Percentiles rank a stretch among this genome's conserved stretches.
Conservation (phyloP, 2,113 vertebrate genomes). For the Leptobrachium leishanense region DNA sequence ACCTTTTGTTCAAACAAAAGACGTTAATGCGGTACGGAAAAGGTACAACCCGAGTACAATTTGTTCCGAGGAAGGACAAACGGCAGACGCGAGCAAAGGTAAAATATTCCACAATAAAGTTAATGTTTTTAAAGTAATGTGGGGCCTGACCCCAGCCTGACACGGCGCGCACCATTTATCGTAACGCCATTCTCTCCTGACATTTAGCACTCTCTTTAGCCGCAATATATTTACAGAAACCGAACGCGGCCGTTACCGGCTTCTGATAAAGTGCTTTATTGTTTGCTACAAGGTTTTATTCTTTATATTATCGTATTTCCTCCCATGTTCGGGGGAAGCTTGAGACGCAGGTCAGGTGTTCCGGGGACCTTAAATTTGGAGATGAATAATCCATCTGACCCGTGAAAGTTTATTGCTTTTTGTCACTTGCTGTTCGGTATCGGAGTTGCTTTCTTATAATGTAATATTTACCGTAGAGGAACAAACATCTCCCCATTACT, state of each 20-base stretch:
- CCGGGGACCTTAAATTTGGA: too few species aligned
- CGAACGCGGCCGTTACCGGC: background rate
- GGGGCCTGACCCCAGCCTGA: background rate
- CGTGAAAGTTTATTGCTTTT: too few species aligned
- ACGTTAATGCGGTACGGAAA: background rate
- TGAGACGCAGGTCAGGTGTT: too few species aligned
- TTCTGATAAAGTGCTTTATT: background rate
- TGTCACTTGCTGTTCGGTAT: too few species aligned
- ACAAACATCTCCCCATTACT: too few species aligned
- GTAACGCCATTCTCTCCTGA: too few species aligned
- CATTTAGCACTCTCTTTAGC: too few species aligned
- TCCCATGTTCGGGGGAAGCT: background rate
- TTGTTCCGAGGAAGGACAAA: background rate
- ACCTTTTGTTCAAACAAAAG: background rate
- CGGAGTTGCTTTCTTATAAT: too few species aligned
- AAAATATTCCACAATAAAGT: background rate
- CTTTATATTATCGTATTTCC: background rate
- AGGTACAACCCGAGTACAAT: background rate
- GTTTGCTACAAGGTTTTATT: background rate
- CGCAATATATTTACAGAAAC: too few species aligned
- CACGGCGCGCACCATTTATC: background rate
- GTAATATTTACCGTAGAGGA: too few species aligned
- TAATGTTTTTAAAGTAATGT: conserved; percentile 1
- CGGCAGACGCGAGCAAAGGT: background rate
- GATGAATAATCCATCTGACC: too few species aligned